Conservation (phyloP, 2,113 vertebrate genomes). For the Ictidomys tridecemlineatus region DNA sequence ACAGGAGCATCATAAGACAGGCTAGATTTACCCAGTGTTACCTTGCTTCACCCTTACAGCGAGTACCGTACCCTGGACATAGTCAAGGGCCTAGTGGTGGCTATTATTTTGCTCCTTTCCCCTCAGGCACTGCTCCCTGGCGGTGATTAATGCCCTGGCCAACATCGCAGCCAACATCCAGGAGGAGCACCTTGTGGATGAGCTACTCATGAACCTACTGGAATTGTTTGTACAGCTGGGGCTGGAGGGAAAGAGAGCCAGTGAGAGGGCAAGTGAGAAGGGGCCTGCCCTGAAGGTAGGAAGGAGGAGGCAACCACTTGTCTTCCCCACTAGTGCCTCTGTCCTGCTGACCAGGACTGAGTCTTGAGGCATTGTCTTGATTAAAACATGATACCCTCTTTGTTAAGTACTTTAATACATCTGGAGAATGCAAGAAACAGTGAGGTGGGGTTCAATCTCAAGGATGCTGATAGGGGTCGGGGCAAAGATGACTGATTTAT, state of each 20-base stretch:
- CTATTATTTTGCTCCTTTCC: background rate
- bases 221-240: conserved; percentile 98
- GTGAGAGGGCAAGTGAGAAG: conserved; percentile 97
- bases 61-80: background rate
- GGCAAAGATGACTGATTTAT: background rate
- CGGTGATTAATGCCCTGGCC: conserved; percentile 97
- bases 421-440: background rate
- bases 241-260: conserved; percentile 97
- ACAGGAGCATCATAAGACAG: background rate
- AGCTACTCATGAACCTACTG: conserved; percentile 96
- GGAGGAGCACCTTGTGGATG: conserved; percentile 95
- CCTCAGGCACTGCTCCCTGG: conserved; percentile 95
- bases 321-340: background rate
- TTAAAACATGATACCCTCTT: background rate
- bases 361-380: background rate
- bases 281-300: conserved; percentile 95
- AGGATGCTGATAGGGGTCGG: background rate
- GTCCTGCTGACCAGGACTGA: background rate
- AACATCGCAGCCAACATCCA: conserved; percentile 98
- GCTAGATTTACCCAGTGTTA: no score
- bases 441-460: background rate
- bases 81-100: background rate
- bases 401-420: background rate
- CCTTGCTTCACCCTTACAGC: background rate
- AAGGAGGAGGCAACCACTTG: background rate